Evolutionary conservation across 2,113 vertebrate species (phyloP), one percentile per base, ranked within the genome.

Genomic region (Nibea coibor): DNA sequence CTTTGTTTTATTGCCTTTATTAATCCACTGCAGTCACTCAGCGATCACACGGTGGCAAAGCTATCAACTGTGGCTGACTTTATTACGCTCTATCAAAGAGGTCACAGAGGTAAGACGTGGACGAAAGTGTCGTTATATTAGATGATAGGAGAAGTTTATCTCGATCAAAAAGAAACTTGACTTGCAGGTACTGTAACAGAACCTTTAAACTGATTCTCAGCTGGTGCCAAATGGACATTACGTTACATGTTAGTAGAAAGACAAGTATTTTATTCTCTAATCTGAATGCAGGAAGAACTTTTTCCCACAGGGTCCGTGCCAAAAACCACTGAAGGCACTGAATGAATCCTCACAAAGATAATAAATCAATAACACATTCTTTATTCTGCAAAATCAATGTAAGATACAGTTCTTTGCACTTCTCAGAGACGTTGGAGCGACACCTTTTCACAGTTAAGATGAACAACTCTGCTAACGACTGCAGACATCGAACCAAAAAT

Each of bases 1-100:
- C 7, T 35, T 35, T 35, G 0, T 35, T 48, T 63, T 48, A 70
- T 57, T 26, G 50, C 20, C 48, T 24, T 87, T 67, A 73, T 59
- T 11, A 24, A 11, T 61, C 45, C 20, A 8, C 53, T 15, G 11
- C 20, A 17, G 26, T 20, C 47, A 19, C 20, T 50, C 4, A 1
- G 8, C 26, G 11, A 39, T 69, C 57, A 63, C 9, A 24, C 0
- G 0, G 8, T 31, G 24, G 31, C 22, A 61, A 45, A 35, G 24
- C 68, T 35, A 73, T 62, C 4, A 35, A 24, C 17, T 54, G 42
- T 1, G 19, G 15, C 43, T 47, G 5, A 35, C 8, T 76, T 75
- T 50, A 76, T 71, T 6, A 16, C 14, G 12, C 2, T 11, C 0
- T 9, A 10, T 62, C 19, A n/a, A n/a, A 58, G 19, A 16, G n/a